Percentiles rank a stretch among this genome's conserved stretches.
These are phyloP conservation scores for Salminus brasiliensis DNA, from an alignment of 2,113 vertebrate species.

Conservation along the genomic window DNA sequence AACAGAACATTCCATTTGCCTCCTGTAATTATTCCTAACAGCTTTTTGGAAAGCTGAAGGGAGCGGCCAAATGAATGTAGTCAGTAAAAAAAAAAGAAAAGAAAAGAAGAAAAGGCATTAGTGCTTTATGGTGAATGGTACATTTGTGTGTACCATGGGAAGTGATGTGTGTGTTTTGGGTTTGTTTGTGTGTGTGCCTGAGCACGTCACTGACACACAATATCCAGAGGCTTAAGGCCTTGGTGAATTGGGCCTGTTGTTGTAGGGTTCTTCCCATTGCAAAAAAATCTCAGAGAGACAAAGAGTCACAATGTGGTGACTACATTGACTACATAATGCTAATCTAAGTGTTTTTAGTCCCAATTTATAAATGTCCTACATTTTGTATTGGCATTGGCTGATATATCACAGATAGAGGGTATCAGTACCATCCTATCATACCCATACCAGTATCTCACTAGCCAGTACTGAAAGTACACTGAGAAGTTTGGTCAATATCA, in stretches of 20 bases:
- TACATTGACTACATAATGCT: too few species aligned
- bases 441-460: background rate
- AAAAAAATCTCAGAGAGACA: too few species aligned
- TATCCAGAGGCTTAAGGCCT: background rate
- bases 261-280: background rate
- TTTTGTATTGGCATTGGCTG: too few species aligned
- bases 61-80: background rate
- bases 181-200: background rate
- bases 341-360: too few species aligned
- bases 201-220: background rate
- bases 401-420: too few species aligned
- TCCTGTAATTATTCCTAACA: background rate
- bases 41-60: background rate
- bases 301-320: background rate
- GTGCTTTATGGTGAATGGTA: background rate
- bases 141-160: background rate
- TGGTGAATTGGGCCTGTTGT: conserved; percentile 1
- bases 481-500: too few species aligned
- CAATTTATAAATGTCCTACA: too few species aligned
- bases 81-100: background rate
- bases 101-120: background rate
- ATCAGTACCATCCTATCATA: too few species aligned
- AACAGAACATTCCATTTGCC: conserved; percentile 10
- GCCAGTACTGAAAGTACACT: background rate
- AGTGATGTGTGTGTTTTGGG: background rate